Evolutionary conservation across 2,113 vertebrate genomes (phyloP).

Genomic region (Cyanistes caeruleus): DNA sequence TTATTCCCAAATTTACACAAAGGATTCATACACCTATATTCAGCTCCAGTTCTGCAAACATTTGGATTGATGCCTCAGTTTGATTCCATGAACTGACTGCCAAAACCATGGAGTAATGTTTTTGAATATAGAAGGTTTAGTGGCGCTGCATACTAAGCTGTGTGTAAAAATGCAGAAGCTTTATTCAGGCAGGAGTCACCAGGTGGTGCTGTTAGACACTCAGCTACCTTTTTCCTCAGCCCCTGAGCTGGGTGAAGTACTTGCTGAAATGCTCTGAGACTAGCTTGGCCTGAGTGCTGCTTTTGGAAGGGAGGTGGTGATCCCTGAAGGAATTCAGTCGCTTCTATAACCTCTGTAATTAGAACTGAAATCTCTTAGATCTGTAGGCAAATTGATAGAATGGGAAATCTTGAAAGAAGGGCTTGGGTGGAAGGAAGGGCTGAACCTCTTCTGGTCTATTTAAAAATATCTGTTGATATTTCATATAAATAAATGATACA

Average conservation of each 20-base stretch:
- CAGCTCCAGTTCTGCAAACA: not conserved
- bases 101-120: not conserved
- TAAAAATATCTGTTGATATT: not conserved
- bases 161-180: not conserved
- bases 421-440: not conserved
- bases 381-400: not conserved
- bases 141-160: not conserved
- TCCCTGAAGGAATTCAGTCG: not conserved
- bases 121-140: not conserved
- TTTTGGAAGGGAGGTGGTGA: not conserved
- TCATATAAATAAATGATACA: not conserved
- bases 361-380: not conserved
- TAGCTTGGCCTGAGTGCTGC: fast-evolving
- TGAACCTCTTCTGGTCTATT: not conserved
- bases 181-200: not conserved
- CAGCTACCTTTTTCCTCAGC: not conserved
- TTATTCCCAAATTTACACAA: not conserved
- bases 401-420: not conserved
- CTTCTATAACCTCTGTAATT: not conserved
- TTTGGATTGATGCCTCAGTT: not conserved
- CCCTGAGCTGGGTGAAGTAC: fast-evolving
- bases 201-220: constrained; percentile 47
- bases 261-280: not conserved
- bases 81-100: not conserved
- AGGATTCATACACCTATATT: not conserved